Conservation (phyloP, 2,888 invertebrate genomes). For the Heliothis peltigera region DNA sequence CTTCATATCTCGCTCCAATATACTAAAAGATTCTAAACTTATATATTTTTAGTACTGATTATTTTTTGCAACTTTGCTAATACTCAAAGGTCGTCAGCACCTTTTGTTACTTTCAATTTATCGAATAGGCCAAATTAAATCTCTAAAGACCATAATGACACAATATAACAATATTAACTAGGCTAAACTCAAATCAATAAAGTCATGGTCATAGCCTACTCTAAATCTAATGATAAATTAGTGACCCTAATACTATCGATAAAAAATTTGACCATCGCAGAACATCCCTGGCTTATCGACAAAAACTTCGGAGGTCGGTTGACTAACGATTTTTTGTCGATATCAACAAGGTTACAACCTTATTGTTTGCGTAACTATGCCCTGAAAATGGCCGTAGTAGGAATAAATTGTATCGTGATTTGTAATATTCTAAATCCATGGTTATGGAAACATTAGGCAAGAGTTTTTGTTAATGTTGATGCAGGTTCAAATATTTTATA, state of each 20-base stretch:
- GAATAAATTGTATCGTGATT: slow-evolving; percentile 30
- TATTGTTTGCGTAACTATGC: slow-evolving; percentile 57
- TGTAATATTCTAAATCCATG: slow-evolving; percentile 45
- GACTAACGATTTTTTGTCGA: slow-evolving; percentile 62
- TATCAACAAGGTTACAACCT: slow-evolving; percentile 62
- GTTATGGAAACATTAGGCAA: slow-evolving; percentile 26
- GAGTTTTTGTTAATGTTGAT: slow-evolving; percentile 20
- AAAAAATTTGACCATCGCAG: slow-evolving; percentile 62
- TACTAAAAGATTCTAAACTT: too few relatives aligned
- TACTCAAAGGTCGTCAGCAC: background rate
- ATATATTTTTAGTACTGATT: too few relatives aligned
- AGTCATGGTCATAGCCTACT: slow-evolving; percentile 60
- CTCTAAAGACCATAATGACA: slow-evolving; percentile 29
- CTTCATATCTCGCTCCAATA: too few relatives aligned
- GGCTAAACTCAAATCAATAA: slow-evolving; percentile 46
- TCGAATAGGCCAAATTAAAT: background rate
- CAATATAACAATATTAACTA: slow-evolving; percentile 39
- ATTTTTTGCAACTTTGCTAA: too few relatives aligned
- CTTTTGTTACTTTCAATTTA: background rate
- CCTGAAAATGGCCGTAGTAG: slow-evolving; percentile 51
- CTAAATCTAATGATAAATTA: slow-evolving; percentile 53
- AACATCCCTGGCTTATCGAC: slow-evolving; percentile 62
- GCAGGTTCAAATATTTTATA: too few relatives aligned
- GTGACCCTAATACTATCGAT: slow-evolving; percentile 59
- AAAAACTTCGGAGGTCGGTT: slow-evolving; percentile 60